Evolutionary conservation across 2,888 invertebrate species (phyloP), one percentile per base, ranked within the genome.

Genomic region (Hemithea aestivaria): DNA sequence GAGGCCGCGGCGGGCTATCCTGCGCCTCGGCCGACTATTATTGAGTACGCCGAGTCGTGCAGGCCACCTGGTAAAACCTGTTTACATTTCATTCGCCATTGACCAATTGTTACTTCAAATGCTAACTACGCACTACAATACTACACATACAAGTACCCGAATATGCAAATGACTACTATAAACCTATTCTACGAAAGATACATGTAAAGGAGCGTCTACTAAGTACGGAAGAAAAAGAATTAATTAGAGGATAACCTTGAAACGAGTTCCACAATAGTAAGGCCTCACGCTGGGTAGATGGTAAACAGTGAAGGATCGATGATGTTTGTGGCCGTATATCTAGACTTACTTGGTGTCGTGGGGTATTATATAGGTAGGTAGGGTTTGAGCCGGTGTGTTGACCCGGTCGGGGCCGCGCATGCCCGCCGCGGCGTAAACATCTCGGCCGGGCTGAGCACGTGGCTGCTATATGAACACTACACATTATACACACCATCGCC

Each of bases 331-430:
- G 53, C 63, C 53, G 65, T 71, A 71, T 54, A 72, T 68, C 74
- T 73, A 74, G 49, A 78, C 81, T 78, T 78, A 80, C 77, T 73
- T 68, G 71, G 71, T 66, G 66, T 61, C 58, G 63, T 67, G 67
- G 54, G 62, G 50, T 70, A 73, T 31, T 39, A 62, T 69, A 71
- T 68, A 71, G 53, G 62, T 59, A 70, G 74, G 73, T 72, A 75
- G 74, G 76, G 78, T 79, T 78, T 77, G 76, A 16, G 73, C 78
- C 80, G 81, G 79, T 74, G 78, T 75, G 16, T 81, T 82, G 83
- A 83, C 82, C 83, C 72, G 73, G 62, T 60, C 60, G 73, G 71
- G 72, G 66, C 58, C 58, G 72, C 83, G 82, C 84, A 81, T 81
- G 84, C 83, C 70, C 63, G 16, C 61, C 47, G 62, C 69, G 76